Percentiles rank a stretch among this genome's conserved stretches.
Conservation (phyloP, 2,113 vertebrate species). For the Cheilinus undulatus region DNA sequence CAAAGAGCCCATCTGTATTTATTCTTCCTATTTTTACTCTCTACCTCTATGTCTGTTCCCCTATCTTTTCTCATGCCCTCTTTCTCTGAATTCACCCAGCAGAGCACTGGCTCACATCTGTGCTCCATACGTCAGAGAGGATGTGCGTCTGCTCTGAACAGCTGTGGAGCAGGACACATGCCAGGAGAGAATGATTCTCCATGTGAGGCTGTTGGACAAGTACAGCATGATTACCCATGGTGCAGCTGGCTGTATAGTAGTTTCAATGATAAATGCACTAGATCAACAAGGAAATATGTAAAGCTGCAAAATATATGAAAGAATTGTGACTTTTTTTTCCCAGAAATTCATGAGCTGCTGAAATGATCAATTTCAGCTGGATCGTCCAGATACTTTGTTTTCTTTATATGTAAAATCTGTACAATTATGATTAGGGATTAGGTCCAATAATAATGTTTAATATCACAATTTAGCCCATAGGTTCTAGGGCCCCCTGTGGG, state of each 20-base stretch:
- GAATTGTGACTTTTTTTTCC: not conserved
- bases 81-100: constrained; percentile 31
- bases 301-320: not conserved
- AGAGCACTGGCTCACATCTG: constrained; percentile 61
- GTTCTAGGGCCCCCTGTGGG: no score
- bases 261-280: not conserved
- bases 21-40: not conserved
- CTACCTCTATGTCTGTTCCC: not conserved
- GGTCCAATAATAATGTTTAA: no score
- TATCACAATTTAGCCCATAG: no score
- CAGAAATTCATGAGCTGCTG: not conserved
- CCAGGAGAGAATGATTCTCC: constrained; percentile 45
- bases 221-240: constrained; percentile 29
- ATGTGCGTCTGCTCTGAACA: constrained; percentile 54
- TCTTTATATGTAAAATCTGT: no score
- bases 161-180: constrained; percentile 55
- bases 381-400: constrained; percentile 16
- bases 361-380: not conserved
- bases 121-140: constrained; percentile 56
- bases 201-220: constrained; percentile 7
- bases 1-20: constrained; percentile 3
- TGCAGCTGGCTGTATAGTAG: constrained; percentile 12
- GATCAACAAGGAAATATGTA: not conserved
- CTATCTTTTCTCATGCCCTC: not conserved
- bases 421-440: no score